A percentile compares a stretch with the other conserved stretches of the same genome.
phyloP scores from a whole-genome alignment of 2,113 vertebrate species.

The Mormyrus iriodes region DNA sequence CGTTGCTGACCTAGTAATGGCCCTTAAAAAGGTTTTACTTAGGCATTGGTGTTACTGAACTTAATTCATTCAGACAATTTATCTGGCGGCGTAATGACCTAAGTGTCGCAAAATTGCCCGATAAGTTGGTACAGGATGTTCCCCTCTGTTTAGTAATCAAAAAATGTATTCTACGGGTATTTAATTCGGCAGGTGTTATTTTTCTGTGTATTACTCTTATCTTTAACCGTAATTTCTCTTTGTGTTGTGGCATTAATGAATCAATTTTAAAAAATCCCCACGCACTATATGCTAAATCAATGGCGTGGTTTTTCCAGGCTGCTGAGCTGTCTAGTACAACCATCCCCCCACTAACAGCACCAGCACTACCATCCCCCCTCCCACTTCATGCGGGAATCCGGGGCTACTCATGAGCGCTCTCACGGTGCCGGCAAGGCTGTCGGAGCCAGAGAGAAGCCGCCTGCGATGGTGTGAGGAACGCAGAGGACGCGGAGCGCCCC shows the following conservation, averaged over 20 bases:
- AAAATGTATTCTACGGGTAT: neutral
- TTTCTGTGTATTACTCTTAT: neutral
- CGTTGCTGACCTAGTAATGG: neutral
- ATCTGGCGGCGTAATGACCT: neutral
- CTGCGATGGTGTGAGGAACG: neutral
- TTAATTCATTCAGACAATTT: neutral
- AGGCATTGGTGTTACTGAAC: neutral
- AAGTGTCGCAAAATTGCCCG: neutral
- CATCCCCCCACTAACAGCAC: neutral
- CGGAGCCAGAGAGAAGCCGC: neutral
- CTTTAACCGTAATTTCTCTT: neutral
- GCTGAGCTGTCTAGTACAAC: neutral
- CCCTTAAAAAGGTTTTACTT: neutral
- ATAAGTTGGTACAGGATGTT: neutral
- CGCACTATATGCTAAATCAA: neutral
- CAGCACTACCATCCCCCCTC: neutral
- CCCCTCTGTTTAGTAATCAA: neutral
- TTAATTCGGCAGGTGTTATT: neutral
- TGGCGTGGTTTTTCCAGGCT: constrained; percentile 1
- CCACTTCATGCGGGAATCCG: neutral
- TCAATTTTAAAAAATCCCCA: neutral
- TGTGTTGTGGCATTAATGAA: neutral
- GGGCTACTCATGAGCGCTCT: constrained; percentile 13
- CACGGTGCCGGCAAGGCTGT: constrained; percentile 3
- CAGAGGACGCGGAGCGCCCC: neutral